Percentiles rank a stretch among this genome's conserved stretches.
phyloP scores from a whole-genome alignment of 1,140 invertebrate species.

The Cydia strobilella region DNA sequence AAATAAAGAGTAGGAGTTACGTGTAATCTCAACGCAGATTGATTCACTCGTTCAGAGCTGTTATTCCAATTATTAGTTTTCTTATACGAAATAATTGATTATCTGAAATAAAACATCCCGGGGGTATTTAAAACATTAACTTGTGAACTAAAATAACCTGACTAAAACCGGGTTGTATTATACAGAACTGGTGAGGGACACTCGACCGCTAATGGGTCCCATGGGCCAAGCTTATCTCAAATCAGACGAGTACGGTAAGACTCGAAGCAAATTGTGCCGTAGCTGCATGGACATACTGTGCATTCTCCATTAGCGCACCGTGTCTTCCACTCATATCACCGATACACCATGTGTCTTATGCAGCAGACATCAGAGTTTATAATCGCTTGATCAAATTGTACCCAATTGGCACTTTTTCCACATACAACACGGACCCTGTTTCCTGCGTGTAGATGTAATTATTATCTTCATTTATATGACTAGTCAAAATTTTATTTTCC shows the following conservation, averaged over 20 bases:
- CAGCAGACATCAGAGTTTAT: constrained; percentile 51
- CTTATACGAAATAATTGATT: background rate
- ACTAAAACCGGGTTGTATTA: constrained; percentile 52
- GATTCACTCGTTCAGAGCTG: too few relatives aligned
- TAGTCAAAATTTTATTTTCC: constrained; percentile 3
- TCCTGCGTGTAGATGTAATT: constrained; percentile 4
- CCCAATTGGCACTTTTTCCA: constrained; percentile 46
- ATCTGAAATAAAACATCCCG: background rate
- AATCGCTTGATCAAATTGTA: constrained; percentile 38
- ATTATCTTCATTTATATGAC: background rate
- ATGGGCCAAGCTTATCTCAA: constrained; percentile 90
- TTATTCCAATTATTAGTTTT: too few relatives aligned
- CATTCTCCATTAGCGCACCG: constrained; percentile 59
- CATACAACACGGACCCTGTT: constrained; percentile 8
- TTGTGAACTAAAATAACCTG: background rate
- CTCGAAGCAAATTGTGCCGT: constrained; percentile 67
- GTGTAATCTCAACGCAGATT: too few relatives aligned
- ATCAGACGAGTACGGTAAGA: constrained; percentile 90
- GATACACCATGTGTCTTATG: constrained; percentile 56
- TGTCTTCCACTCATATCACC: constrained; percentile 43
- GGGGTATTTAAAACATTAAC: background rate
- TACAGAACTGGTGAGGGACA: constrained; percentile 80
- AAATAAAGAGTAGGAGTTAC: too few relatives aligned
- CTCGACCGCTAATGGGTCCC: constrained; percentile 83
- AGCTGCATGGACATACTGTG: constrained; percentile 71